Evolutionary conservation across 2,113 vertebrate genomes (phyloP), one percentile per base, ranked within the genome.

Genomic region (Macquaria ambigua): DNA sequence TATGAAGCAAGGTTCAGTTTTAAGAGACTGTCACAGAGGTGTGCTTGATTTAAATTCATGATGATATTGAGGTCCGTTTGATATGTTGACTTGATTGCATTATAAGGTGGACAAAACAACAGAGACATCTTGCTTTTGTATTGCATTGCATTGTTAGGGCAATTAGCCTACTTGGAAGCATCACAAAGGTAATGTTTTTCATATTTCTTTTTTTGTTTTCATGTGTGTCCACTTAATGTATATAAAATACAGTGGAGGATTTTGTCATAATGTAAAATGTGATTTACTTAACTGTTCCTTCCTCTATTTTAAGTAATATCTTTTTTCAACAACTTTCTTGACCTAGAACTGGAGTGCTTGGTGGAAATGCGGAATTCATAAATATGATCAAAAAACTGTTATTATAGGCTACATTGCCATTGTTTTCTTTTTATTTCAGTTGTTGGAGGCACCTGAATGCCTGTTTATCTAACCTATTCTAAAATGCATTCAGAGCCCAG

Each of bases 361-460:
- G 6, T 39, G 28, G 28, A 12, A 64, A 66, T 39, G 4, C 21
- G 14, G 9, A 41, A 25, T 25, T 34, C 14, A 25, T 61, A 9
- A 21, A 58, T 41, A 41, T 20, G 14, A 61, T 39, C 1, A 72
- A 69, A 46, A 20, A 68, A 34, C 6, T 37, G 21, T 20, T 82
- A 16, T 52, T 68, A 48, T 70, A 46, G 3, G 10, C 10, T 46
- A 62, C 55, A 11, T 18, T 18, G 2, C 2, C 23, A 3, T 52
- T 46, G 31, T 74, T 75, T 67, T 78, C 15, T 39, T 62, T 31
- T 34, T 43, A 20, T 52, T 86, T 46, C 39, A 52, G 9, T 18
- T 21, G 25, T 41, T 64, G 34, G 31, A 56, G 6, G 3, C 9
- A 6, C 53, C 3, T 46, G 4, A 74, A 21, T 58, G 53, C 5